phyloP scores from a whole-genome alignment of 2,888 invertebrate species.

The Phengaris arion region DNA sequence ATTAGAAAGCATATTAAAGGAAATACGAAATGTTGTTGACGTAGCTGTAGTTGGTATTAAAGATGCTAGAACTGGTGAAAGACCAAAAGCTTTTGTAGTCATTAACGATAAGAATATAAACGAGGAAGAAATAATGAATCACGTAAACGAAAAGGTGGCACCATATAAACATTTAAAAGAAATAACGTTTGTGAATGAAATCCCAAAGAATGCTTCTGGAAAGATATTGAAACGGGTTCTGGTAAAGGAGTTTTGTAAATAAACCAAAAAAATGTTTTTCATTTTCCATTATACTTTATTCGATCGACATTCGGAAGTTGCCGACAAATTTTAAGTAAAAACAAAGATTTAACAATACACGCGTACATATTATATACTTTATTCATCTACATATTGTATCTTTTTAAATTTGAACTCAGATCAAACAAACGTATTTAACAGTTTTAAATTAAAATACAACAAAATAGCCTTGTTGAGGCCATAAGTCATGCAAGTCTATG shows the following conservation, averaged over 20 bases:
- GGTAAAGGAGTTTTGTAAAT: conserved; percentile 41
- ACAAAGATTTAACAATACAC: too few species aligned
- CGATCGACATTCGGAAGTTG: too few species aligned
- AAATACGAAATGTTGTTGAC: conserved; percentile 86
- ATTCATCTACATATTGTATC: too few species aligned
- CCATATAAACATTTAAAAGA: conserved; percentile 86
- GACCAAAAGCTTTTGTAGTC: conserved; percentile 87
- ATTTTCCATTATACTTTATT: too few species aligned
- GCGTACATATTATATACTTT: too few species aligned
- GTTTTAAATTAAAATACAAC: too few species aligned
- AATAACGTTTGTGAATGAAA: conserved; percentile 81
- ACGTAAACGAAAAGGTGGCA: conserved; percentile 84
- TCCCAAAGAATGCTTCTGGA: conserved; percentile 88
- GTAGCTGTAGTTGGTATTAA: conserved; percentile 90
- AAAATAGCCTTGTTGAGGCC: background rate
- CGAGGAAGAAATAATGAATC: conserved; percentile 78
- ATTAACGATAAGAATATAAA: conserved; percentile 67
- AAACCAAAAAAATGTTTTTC: background rate
- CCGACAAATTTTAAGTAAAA: too few species aligned
- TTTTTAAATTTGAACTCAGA: too few species aligned
- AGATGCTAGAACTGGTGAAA: conserved; percentile 84
- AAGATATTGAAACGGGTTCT: conserved; percentile 85
- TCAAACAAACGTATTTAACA: too few species aligned
- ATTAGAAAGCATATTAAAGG: conserved; percentile 85
- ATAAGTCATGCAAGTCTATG: background rate